Conservation (phyloP, 2,888 invertebrate species). For the Micropterix aruncella region DNA sequence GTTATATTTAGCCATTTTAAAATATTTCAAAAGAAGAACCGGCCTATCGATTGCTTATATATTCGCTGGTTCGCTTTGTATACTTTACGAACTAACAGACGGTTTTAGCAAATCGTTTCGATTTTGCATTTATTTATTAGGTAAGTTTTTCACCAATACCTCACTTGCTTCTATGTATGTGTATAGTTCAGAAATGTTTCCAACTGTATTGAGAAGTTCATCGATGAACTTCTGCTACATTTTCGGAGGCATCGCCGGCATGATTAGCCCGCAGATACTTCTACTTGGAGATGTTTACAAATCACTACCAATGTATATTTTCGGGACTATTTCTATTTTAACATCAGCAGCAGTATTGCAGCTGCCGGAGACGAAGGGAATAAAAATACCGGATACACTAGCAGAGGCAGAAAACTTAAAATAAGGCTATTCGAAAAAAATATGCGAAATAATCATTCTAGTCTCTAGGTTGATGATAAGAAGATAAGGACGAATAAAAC, state of each 20-base stretch:
- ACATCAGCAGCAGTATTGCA: not conserved
- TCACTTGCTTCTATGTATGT: slow-evolving; percentile 38
- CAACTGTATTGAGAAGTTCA: slow-evolving; percentile 41
- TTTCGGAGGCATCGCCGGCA: slow-evolving; percentile 44
- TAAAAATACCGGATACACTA: not conserved
- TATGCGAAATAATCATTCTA: too few relatives aligned
- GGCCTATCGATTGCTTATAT: too few relatives aligned
- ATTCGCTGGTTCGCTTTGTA: too few relatives aligned
- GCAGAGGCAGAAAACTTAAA: not conserved
- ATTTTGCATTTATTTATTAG: too few relatives aligned
- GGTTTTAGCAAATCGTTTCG: too few relatives aligned
- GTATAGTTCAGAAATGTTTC: slow-evolving; percentile 43
- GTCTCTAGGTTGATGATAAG: too few relatives aligned
- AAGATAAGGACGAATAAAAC: too few relatives aligned
- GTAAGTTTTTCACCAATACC: slow-evolving; percentile 37
- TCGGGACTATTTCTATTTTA: slow-evolving; percentile 15
- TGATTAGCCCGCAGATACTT: slow-evolving; percentile 42
- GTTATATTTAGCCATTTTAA: too few relatives aligned
- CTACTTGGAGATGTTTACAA: slow-evolving; percentile 25
- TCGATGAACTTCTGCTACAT: slow-evolving; percentile 41
- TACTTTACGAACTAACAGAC: too few relatives aligned
- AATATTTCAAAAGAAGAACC: too few relatives aligned
- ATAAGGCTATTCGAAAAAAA: too few relatives aligned
- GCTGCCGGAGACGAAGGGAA: not conserved
- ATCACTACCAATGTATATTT: slow-evolving; percentile 25